These are phyloP conservation scores for Cecidostiba fungosa DNA, from an alignment of 2,888 invertebrate species.

Conservation along the genomic window DNA sequence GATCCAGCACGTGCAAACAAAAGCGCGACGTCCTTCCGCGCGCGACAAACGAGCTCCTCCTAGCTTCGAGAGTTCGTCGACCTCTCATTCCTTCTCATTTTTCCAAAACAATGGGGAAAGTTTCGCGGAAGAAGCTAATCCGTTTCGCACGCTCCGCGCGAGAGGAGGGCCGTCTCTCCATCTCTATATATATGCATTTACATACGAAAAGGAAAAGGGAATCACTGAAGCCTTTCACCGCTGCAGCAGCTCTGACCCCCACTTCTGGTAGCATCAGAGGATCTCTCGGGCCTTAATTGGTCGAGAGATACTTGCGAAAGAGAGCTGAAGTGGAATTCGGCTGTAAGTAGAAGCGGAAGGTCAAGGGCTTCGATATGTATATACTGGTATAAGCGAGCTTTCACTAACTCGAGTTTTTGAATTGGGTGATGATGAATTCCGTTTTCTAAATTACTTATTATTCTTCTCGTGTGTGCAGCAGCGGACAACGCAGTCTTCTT, in stretches of 20 bases:
- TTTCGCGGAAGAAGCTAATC: constrained; percentile 70
- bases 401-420: constrained; percentile 7
- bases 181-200: not conserved
- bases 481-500: constrained; percentile 2
- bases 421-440: not conserved
- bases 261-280: not conserved
- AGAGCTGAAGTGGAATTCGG: constrained; percentile 70
- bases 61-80: constrained; percentile 66
- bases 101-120: constrained; percentile 69
- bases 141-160: constrained; percentile 63
- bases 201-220: constrained; percentile 1
- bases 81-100: constrained; percentile 68
- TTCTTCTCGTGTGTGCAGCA: not conserved
- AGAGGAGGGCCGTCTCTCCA: not conserved
- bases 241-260: not conserved
- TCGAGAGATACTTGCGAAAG: constrained; percentile 13
- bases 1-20: no score
- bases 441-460: not conserved
- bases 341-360: constrained; percentile 71
- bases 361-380: constrained; percentile 74
- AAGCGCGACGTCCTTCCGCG: constrained; percentile 30
- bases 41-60: not conserved
- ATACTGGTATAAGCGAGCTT: constrained; percentile 19
- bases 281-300: constrained; percentile 52
- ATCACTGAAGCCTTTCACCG: constrained; percentile 31